Base-by-base conservation (phyloP, 1,140 invertebrate species). In the Drosophila nigromelanica region DNA sequence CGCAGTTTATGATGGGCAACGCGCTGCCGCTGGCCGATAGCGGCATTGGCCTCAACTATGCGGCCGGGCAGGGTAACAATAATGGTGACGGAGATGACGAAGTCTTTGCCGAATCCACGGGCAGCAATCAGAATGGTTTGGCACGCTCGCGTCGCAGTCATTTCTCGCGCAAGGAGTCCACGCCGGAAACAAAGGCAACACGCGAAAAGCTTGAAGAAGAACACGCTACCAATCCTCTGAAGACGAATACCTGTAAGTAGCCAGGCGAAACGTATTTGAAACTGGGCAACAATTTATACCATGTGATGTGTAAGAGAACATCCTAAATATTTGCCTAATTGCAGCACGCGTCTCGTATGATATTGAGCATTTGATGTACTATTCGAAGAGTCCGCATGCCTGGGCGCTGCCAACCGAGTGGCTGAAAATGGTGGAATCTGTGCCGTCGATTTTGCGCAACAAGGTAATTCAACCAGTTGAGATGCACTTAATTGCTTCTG, bases 161-260 rank as follows among this genome's bases (percentile, higher is more conserved):
- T 64, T 92, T 92, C 51, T 92, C 91, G 5, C 90, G 90, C 37
- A 92, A 92, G 59, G 91, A 92, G 55, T 91, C 89, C 4, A 91
- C 89, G 10, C 87, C 91, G 3, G 91, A 92, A 70, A 37, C 73
- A 0, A 90, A 83, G 58, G 68, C 64, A 15, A 56, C 50, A 27
- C 86, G 80, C 12, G 80, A 80, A 37, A 86, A 76, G 43, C 24
- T 66, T 1, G 66, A 62, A 21, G 79, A 89, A 42, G 85, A 86
- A 45, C 37, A 40, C 11, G 37, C 73, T 14, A 43, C 43, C 10
- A 73, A 63, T 69, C 21, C 67, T 15, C 47, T 76, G 4, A 89
- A 90, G 47, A 70, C 68, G 52, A 89, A 64, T 63, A 54, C 56
- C 66, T 78, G 85, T 89, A 80, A 89, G 50, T 52, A 15, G 7